Evolutionary conservation across 2,888 invertebrate species (phyloP).

Genomic region (Pseudococcus jackbeardsleyi): DNA sequence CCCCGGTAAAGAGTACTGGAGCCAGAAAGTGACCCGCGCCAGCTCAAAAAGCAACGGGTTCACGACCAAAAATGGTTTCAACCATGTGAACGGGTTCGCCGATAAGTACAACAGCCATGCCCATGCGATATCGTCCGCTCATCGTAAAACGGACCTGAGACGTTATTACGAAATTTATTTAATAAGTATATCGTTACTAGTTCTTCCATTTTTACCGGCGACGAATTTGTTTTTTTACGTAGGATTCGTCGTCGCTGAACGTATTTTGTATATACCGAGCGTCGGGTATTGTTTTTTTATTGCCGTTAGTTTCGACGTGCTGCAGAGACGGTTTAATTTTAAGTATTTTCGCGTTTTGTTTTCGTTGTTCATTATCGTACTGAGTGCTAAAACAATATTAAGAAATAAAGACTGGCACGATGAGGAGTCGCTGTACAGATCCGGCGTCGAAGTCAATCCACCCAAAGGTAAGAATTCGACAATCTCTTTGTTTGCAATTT

Average conservation of each 20-base stretch:
- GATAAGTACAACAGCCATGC: not conserved
- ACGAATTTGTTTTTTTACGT: constrained; percentile 97
- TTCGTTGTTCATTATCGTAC: constrained; percentile 77
- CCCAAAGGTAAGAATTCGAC: constrained; percentile 86
- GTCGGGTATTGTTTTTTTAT: constrained; percentile 93
- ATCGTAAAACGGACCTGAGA: not conserved
- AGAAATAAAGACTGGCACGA: constrained; percentile 93
- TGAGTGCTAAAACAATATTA: constrained; percentile 80
- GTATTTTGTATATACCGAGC: constrained; percentile 95
- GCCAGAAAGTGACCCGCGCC: not conserved
- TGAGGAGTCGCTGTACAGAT: constrained; percentile 92
- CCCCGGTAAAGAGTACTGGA: constrained; percentile 50
- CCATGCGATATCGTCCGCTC: not conserved
- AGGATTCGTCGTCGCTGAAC: constrained; percentile 97
- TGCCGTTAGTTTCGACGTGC: constrained; percentile 78
- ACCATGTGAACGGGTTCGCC: constrained; percentile 1
- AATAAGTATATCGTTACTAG: constrained; percentile 77
- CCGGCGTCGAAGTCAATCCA: constrained; percentile 92
- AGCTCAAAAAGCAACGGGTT: constrained; percentile 31
- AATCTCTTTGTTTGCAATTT: not conserved
- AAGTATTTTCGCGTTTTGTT: constrained; percentile 67
- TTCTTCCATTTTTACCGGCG: constrained; percentile 94
- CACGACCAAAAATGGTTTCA: constrained; percentile 20
- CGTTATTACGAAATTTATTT: constrained; percentile 53
- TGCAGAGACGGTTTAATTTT: constrained; percentile 64